Conservation (phyloP, 2,888 invertebrate genomes). For the Didymodactylos carnosus region DNA sequence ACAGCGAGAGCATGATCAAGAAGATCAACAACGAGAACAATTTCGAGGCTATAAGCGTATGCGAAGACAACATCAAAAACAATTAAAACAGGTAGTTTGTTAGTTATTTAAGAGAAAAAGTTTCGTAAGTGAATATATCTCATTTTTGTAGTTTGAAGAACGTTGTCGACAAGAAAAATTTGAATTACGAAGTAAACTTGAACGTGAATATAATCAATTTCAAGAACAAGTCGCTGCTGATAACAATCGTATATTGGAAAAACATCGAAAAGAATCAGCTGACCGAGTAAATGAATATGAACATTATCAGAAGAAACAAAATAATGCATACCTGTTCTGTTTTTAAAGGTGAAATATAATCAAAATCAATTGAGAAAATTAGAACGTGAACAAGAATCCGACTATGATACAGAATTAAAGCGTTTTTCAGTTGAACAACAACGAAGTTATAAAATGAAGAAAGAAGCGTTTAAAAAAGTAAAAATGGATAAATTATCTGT, state of each 20-base stretch:
- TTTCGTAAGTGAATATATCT: too few relatives aligned
- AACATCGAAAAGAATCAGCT: neutral
- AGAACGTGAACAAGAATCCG: neutral
- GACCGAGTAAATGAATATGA: neutral
- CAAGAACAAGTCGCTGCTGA: neutral
- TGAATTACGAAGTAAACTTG: neutral
- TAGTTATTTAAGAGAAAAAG: neutral
- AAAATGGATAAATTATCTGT: neutral
- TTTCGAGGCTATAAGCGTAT: constrained; percentile 95
- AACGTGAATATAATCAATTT: neutral
- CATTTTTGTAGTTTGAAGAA: neutral
- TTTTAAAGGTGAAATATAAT: too few relatives aligned
- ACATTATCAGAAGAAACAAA: neutral
- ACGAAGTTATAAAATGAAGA: neutral
- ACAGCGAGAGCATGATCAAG: constrained; percentile 3
- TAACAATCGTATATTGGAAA: neutral
- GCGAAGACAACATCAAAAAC: constrained; percentile 87
- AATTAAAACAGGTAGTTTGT: constrained; percentile 44
- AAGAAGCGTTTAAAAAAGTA: neutral
- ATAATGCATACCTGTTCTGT: too few relatives aligned
- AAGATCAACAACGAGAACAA: constrained; percentile 46
- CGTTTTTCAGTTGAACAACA: neutral
- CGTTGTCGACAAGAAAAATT: neutral
- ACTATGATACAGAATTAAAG: neutral
- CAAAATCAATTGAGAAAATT: neutral